These are phyloP conservation scores for Sinocyclocheilus anophthalmus DNA, from an alignment of 2,113 vertebrate species.

Conservation along the genomic window DNA sequence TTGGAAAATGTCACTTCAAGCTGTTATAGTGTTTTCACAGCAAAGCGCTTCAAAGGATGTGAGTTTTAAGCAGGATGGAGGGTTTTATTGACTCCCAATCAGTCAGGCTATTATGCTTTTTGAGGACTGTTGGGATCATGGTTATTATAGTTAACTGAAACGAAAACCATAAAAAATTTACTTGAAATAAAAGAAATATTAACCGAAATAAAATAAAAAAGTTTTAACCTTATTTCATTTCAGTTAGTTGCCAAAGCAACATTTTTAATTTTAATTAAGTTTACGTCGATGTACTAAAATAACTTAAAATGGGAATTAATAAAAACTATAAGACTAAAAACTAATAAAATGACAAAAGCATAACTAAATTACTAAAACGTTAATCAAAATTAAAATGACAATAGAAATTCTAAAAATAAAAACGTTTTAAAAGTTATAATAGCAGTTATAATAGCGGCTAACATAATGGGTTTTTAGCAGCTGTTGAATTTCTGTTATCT, in stretches of 20 bases:
- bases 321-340: neutral
- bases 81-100: neutral
- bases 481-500: neutral
- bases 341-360: neutral
- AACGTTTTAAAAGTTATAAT: neutral
- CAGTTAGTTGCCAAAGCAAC: neutral
- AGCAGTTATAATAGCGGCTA: no score
- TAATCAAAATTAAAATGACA: neutral
- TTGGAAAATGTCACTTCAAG: conserved; percentile 61
- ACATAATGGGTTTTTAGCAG: neutral
- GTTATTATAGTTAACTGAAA: neutral
- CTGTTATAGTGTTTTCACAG: neutral
- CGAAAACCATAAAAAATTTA: neutral
- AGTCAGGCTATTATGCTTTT: neutral
- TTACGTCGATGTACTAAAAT: neutral
- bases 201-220: neutral
- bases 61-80: neutral
- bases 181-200: neutral
- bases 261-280: neutral
- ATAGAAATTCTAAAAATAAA: neutral
- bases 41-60: neutral
- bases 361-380: neutral
- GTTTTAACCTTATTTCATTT: neutral
- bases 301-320: neutral
- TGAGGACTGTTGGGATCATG: neutral